Evolutionary conservation across 1,140 invertebrate species (phyloP).

Genomic region (Holotrichia oblita): DNA sequence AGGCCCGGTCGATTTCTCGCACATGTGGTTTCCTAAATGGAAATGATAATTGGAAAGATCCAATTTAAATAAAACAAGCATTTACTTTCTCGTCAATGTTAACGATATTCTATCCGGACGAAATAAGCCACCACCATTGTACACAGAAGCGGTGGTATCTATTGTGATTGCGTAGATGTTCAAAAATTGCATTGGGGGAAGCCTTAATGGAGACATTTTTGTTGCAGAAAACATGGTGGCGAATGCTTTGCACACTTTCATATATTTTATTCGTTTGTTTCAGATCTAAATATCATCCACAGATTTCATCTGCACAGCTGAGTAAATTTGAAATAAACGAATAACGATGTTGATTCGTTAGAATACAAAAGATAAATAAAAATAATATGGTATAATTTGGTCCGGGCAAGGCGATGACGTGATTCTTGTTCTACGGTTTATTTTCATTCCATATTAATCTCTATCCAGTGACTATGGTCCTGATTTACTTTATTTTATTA

Average conservation of each 20-base stretch:
- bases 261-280: not conserved
- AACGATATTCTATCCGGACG: conserved; percentile 3
- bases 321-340: too few species aligned
- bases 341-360: too few species aligned
- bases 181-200: conserved; percentile 6
- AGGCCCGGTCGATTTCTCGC: conserved; percentile 19
- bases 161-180: not conserved
- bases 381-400: too few species aligned
- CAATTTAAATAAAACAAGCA: conserved; percentile 41
- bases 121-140: conserved; percentile 25
- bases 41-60: conserved; percentile 39
- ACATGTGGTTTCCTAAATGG: conserved; percentile 39
- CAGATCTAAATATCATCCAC: too few species aligned
- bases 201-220: not conserved
- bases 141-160: not conserved
- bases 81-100: conserved; percentile 23
- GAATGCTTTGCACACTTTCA: not conserved
- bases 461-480: too few species aligned
- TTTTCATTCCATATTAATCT: too few species aligned
- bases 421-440: too few species aligned
- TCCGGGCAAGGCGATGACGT: too few species aligned
- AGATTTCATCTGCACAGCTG: too few species aligned
- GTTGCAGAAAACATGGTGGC: not conserved
- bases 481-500: too few species aligned
- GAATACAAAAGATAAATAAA: too few species aligned